phyloP scores from a whole-genome alignment of 2,888 invertebrate species.

The Norana najaformis region DNA sequence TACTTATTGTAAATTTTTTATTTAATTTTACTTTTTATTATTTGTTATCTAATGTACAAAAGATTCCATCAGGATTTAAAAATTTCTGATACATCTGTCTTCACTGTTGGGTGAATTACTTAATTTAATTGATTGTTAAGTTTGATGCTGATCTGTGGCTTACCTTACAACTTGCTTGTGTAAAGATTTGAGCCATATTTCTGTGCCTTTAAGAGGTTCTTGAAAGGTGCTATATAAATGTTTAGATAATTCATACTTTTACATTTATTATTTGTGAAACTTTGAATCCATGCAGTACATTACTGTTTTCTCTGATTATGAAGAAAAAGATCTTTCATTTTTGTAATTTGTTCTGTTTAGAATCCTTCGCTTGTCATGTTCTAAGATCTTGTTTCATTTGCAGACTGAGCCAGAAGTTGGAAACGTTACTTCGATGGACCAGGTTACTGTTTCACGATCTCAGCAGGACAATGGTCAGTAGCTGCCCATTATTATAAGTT shows the following conservation, averaged over 20 bases:
- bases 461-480: neutral
- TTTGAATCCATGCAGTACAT: neutral
- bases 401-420: neutral
- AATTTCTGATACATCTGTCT: neutral
- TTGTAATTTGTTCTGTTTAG: neutral
- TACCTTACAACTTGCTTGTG: neutral
- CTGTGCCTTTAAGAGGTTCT: neutral
- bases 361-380: neutral
- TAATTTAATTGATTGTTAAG: too few species aligned
- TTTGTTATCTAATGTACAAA: neutral
- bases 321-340: neutral
- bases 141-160: neutral
- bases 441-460: neutral
- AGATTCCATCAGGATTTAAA: neutral
- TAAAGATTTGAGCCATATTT: neutral
- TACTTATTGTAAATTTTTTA: neutral
- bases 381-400: neutral
- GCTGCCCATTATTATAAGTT: neutral
- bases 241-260: neutral
- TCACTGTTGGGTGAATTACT: neutral
- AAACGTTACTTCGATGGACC: neutral
- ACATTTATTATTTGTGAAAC: neutral
- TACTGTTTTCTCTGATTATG: neutral
- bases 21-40: neutral
- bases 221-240: neutral